Conservation (phyloP, 2,888 invertebrate genomes). For the Eupithecia abbreviata region DNA sequence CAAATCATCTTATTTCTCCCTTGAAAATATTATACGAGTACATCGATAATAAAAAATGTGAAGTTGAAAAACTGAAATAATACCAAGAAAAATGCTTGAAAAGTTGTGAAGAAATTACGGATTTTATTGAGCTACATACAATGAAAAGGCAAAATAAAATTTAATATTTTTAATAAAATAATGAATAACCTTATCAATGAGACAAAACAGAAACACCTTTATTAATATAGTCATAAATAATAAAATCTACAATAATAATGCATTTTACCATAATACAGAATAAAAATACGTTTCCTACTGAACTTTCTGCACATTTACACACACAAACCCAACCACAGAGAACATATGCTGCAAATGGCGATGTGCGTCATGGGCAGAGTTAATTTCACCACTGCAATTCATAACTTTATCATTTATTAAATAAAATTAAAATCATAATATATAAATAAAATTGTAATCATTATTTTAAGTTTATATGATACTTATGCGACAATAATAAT, state of each 20-base stretch:
- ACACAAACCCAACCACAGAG: too few relatives aligned
- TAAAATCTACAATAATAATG: neutral
- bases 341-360: too few relatives aligned
- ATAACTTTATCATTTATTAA: neutral
- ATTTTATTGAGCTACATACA: too few relatives aligned
- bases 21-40: too few relatives aligned
- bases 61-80: too few relatives aligned
- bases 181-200: neutral
- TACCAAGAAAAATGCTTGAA: too few relatives aligned
- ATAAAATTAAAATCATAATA: neutral
- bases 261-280: neutral
- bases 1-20: too few relatives aligned
- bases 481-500: neutral
- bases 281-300: neutral
- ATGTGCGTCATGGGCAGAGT: too few relatives aligned
- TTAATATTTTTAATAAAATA: conserved; percentile 4
- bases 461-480: neutral
- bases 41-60: too few relatives aligned
- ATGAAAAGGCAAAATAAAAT: neutral
- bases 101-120: neutral
- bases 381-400: neutral
- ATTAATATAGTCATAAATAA: neutral
- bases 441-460: neutral
- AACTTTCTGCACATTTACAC: too few relatives aligned
- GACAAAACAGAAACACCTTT: neutral